Evolutionary conservation across 1,140 invertebrate genomes (phyloP).

Genomic region (Dendrolimus kikuchii): DNA sequence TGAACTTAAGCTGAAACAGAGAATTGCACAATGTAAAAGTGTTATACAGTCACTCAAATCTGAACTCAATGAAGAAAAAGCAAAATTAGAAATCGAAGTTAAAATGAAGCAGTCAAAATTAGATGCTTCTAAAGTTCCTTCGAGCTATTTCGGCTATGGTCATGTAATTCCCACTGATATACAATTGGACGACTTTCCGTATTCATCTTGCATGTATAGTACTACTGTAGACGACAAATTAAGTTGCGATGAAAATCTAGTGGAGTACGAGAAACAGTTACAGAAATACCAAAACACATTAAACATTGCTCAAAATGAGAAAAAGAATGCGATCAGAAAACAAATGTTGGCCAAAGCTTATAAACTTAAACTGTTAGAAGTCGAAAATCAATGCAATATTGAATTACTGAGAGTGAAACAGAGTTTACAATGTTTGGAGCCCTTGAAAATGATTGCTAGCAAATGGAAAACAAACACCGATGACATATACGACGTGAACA

Average conservation of each 20-base stretch:
- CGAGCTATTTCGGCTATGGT: background rate
- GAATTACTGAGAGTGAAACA: slow-evolving; percentile 70
- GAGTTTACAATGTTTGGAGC: slow-evolving; percentile 68
- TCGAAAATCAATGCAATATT: slow-evolving; percentile 73
- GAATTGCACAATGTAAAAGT: slow-evolving; percentile 47
- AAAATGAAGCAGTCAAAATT: slow-evolving; percentile 6
- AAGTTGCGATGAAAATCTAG: slow-evolving; percentile 52
- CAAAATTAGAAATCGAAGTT: slow-evolving; percentile 35
- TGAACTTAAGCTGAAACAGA: slow-evolving; percentile 39
- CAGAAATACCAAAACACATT: slow-evolving; percentile 57
- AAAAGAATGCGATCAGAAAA: slow-evolving; percentile 62
- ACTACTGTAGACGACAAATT: slow-evolving; percentile 40
- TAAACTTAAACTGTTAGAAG: slow-evolving; percentile 65
- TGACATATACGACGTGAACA: slow-evolving; percentile 39
- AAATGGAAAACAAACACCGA: slow-evolving; percentile 46
- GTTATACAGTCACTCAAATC: slow-evolving; percentile 50
- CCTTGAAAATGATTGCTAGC: slow-evolving; percentile 57
- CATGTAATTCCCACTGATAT: slow-evolving; percentile 3
- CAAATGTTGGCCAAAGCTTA: slow-evolving; percentile 68
- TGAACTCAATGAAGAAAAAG: slow-evolving; percentile 50
- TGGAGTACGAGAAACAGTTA: slow-evolving; percentile 62
- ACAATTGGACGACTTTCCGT: slow-evolving; percentile 4
- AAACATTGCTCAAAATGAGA: slow-evolving; percentile 58
- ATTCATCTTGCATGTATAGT: slow-evolving; percentile 21
- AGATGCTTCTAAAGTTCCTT: too few species aligned